These are phyloP conservation scores for Paedocypris sp. DNA, from an alignment of 2,113 vertebrate genomes.

Conservation along the genomic window DNA sequence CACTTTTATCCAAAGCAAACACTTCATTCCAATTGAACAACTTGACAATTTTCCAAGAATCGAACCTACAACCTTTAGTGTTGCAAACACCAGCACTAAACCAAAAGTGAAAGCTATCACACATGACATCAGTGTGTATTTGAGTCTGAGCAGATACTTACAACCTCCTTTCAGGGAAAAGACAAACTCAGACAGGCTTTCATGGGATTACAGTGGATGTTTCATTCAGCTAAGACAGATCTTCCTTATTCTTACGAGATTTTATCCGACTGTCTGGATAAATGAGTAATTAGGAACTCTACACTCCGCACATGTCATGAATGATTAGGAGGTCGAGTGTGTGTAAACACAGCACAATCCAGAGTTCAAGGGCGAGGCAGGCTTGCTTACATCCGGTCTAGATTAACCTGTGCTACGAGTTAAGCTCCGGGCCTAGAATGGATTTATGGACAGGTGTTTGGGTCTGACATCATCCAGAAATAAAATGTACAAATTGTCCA, in stretches of 20 bases:
- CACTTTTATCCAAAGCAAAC: too few species aligned
- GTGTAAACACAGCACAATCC: neutral
- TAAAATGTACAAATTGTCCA: neutral
- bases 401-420: constrained; percentile 2
- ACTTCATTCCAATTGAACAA: too few species aligned
- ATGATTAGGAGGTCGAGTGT: neutral
- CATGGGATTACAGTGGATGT: neutral
- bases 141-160: neutral
- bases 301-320: neutral
- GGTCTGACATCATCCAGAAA: neutral
- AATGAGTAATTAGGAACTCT: neutral
- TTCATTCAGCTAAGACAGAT: neutral
- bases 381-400: neutral
- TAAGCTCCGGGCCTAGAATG: neutral
- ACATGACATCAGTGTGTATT: neutral
- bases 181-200: neutral
- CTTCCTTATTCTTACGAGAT: neutral
- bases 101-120: neutral
- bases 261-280: neutral
- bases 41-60: too few species aligned
- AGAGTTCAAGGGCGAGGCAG: constrained; percentile 9
- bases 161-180: neutral
- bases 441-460: neutral
- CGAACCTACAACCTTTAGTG: too few species aligned
- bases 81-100: too few species aligned